Base-by-base conservation (phyloP, 2,888 invertebrate species). In the Incurvaria masculella region DNA sequence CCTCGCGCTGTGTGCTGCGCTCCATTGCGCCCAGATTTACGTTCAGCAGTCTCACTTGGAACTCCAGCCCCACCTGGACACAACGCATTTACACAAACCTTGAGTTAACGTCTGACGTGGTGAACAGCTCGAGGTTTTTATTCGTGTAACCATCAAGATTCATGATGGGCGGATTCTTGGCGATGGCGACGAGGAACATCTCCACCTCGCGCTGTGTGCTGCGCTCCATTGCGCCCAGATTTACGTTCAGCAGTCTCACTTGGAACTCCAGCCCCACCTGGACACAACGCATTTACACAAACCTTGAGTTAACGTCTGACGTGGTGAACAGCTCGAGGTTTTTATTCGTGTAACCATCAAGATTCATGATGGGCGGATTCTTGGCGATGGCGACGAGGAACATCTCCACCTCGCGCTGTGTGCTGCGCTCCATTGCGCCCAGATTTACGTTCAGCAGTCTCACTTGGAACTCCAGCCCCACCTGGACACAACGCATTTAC, bases 91-190 rank as follows among this genome's bases (percentile, higher is more conserved):
- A n/a, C n/a, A n/a, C n/a, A n/a, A n/a, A n/a, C n/a, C n/a, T n/a
- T n/a, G n/a, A n/a, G n/a, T n/a, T n/a, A n/a, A n/a, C n/a, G n/a
- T n/a, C n/a, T n/a, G n/a, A n/a, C 42, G 87, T 83, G 38, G 87
- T 81, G 54, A 88, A 83, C 6, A 88, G 62, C 57, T 84, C 83
- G 21, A 88, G 68, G 60, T 88, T 87, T 51, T 88, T 85, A 57
- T 87, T 85, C 1, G 87, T 85, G 59, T 87, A 88, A 3, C 87
- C 87, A 55, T 88, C 87, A 48, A 88, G 69, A 65, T 88, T 88
- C 88, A 88, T 88, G 44, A 85, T 85, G 1, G 88, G 88, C 1
- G 88, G 88, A 64, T 88, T 88, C 63, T 88, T 88, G 5, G 85
- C 81, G 48, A 88, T 87, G 1, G 88, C 88, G 4, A 86, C 84